These are phyloP conservation scores for Lasioglossum vierecki DNA, from an alignment of 2,888 invertebrate species.

Conservation along the genomic window DNA sequence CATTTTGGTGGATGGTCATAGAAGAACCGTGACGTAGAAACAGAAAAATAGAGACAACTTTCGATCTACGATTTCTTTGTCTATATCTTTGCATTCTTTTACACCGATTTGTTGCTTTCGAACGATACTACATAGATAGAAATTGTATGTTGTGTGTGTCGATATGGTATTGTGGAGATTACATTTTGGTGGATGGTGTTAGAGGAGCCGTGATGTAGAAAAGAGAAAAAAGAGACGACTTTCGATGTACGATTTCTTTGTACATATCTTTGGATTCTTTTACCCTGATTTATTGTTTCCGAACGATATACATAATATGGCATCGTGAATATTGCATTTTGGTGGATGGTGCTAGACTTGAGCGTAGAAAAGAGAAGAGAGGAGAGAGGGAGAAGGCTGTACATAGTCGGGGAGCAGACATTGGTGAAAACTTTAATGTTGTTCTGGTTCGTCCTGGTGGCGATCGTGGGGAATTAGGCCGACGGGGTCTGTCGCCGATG, in stretches of 20 bases:
- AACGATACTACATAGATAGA: not conserved
- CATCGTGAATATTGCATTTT: too few relatives aligned
- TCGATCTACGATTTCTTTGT: not conserved
- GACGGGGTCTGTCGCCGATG: slow-evolving; percentile 74
- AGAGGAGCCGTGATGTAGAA: too few relatives aligned
- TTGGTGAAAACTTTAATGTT: slow-evolving; percentile 35
- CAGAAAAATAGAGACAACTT: too few relatives aligned
- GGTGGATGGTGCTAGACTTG: not conserved
- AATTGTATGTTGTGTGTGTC: too few relatives aligned
- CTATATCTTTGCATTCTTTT: not conserved
- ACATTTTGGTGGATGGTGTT: not conserved
- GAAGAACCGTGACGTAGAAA: not conserved
- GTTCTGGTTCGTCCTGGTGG: slow-evolving; percentile 37
- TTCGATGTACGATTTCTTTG: too few relatives aligned
- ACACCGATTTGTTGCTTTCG: not conserved
- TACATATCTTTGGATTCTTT: too few relatives aligned
- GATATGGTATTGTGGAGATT: too few relatives aligned
- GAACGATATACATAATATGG: not conserved
- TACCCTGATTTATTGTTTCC: not conserved
- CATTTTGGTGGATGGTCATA: not conserved
- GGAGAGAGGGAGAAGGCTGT: not conserved
- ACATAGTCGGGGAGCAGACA: not conserved
- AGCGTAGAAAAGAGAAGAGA: not conserved
- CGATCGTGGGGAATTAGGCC: slow-evolving; percentile 67
- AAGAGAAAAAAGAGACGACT: too few relatives aligned